A percentile compares a stretch with the other conserved stretches of the same genome.
Evolutionary conservation across 2,888 invertebrate species (phyloP).

Genomic region (Flexamia atlantica): DNA sequence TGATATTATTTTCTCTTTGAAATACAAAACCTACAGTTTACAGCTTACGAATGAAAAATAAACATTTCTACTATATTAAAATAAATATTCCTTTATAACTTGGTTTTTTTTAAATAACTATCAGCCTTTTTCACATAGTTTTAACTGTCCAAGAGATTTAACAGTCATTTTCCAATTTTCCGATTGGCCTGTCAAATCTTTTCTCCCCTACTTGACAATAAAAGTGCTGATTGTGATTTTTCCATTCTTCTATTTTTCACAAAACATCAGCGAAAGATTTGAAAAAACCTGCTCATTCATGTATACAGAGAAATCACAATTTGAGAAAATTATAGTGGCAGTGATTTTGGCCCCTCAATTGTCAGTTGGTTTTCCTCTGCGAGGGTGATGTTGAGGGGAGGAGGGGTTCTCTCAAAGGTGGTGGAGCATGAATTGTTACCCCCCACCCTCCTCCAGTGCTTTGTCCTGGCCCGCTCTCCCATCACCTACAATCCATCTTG

Average conservation of each 20-base stretch:
- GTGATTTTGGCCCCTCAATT: slow-evolving; percentile 31
- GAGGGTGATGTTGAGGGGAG: background rate
- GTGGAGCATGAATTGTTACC: slow-evolving; percentile 29
- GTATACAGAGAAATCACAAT: slow-evolving; percentile 47
- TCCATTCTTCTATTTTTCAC: slow-evolving; percentile 34
- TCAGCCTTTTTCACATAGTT: background rate
- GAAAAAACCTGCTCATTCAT: slow-evolving; percentile 39
- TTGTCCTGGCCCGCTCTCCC: slow-evolving; percentile 15
- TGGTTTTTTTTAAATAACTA: too few relatives aligned
- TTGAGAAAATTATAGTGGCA: slow-evolving; percentile 47
- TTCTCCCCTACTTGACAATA: background rate
- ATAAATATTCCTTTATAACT: too few relatives aligned
- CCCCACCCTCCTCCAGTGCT: background rate
- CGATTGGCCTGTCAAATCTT: background rate
- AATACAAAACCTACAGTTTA: too few relatives aligned
- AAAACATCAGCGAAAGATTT: slow-evolving; percentile 15
- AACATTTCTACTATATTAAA: too few relatives aligned
- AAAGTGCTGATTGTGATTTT: slow-evolving; percentile 29
- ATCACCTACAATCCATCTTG: slow-evolving; percentile 15
- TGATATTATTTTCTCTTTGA: too few relatives aligned
- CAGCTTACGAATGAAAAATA: too few relatives aligned
- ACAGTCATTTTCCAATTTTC: background rate
- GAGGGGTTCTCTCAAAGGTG: slow-evolving; percentile 17
- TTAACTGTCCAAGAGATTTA: background rate
- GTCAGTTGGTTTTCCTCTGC: slow-evolving; percentile 16